Base-by-base conservation (phyloP, 2,113 vertebrate species). In the Macrotis lagotis region DNA sequence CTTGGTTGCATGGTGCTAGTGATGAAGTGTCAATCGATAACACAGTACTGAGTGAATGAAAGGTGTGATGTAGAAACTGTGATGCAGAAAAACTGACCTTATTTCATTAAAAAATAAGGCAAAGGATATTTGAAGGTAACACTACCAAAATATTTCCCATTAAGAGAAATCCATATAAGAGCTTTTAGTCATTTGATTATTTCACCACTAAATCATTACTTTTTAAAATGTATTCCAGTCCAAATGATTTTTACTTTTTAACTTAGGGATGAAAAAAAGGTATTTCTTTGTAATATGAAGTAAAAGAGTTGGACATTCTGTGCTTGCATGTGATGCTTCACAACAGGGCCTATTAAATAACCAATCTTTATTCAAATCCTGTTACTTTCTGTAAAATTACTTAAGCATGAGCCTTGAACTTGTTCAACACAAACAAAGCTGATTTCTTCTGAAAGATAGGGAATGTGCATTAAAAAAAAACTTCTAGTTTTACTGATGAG, bases 131-230 rank as follows among this genome's bases (percentile, higher is more conserved):
- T 95, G 55, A 97, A 96, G 91, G 50, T 91, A 94, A 91, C 31
- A 26, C n/a, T 96, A 96, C 96, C 93, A 95, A 89, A 55, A 96
- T 95, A 97, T 97, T 94, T 91, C 48, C 92, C 91, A 92, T 93
- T 94, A 90, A 96, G 94, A 51, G 26, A 95, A 53, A 93, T 93
- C 96, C 92, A 93, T 97, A 96, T 96, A 88, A 53, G 93, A 95
- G 92, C 96, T 89, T 94, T 97, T 88, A 91, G 92, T 95, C 97
- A 96, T 97, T 95, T 97, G 95, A 95, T 96, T 97, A 96, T 92
- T 97, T 97, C 96, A 97, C 97, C 93, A 94, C 94, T 96, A 97
- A 97, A 97, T 94, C 97, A 95, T 93, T 97, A 91, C 93, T 96
- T 44, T 97, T 96, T 95, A 91, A 94, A 97, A 94, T 91, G 51